These are phyloP conservation scores for Eupithecia inturbata DNA, from an alignment of 2,888 invertebrate genomes.

Conservation along the genomic window DNA sequence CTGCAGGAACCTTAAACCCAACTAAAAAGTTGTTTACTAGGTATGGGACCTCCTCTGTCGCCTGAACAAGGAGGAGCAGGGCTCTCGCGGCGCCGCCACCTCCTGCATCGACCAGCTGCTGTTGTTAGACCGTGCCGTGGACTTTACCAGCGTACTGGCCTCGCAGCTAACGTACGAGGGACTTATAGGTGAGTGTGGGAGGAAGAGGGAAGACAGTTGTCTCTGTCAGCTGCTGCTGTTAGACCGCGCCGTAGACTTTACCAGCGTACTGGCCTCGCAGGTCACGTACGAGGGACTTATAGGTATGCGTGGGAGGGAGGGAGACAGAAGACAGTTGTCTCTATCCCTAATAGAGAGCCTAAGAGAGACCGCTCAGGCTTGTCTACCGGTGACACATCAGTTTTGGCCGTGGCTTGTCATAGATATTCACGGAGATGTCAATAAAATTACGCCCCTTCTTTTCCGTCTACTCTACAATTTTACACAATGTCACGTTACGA, in stretches of 20 bases:
- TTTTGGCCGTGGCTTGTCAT: too few species aligned
- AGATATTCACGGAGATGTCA: too few species aligned
- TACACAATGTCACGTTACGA: too few species aligned
- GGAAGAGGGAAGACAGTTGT: not conserved
- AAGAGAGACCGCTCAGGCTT: too few species aligned
- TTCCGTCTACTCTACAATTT: too few species aligned
- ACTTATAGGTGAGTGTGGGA: slow-evolving; percentile 85
- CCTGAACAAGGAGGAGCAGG: slow-evolving; percentile 87
- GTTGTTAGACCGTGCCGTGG: slow-evolving; percentile 94
- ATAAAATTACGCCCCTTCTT: too few species aligned
- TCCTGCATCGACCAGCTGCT: slow-evolving; percentile 93
- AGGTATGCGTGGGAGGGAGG: slow-evolving; percentile 53
- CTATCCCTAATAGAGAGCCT: too few species aligned
- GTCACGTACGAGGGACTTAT: slow-evolving; percentile 98
- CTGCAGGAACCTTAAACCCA: too few species aligned
- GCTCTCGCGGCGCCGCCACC: slow-evolving; percentile 80
- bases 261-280: slow-evolving; percentile 96
- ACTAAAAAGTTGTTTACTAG: slow-evolving; percentile 47
- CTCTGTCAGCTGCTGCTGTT: slow-evolving; percentile 89
- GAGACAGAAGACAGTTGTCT: too few species aligned
- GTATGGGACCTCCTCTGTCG: slow-evolving; percentile 94
- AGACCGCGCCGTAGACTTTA: slow-evolving; percentile 95
- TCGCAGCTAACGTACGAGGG: slow-evolving; percentile 99
- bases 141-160: slow-evolving; percentile 95
- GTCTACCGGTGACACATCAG: too few species aligned